A percentile compares a stretch with the other conserved stretches of the same genome.
phyloP scores from a whole-genome alignment of 2,113 vertebrate genomes.

The Holacanthus passer region DNA sequence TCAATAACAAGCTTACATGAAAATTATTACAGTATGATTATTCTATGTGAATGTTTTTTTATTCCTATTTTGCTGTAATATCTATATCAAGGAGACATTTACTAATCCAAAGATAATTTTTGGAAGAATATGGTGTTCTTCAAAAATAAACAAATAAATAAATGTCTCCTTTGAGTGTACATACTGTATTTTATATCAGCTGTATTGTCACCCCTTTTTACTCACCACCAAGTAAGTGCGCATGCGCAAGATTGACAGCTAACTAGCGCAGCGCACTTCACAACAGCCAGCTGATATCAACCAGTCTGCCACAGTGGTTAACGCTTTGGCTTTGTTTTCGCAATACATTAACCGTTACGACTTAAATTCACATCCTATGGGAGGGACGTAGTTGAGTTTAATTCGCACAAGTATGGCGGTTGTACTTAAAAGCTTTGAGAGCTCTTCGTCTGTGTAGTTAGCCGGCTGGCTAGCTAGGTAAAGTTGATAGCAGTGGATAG shows the following conservation, averaged over 20 bases:
- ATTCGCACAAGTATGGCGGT: slow-evolving; percentile 53
- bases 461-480: slow-evolving; percentile 63
- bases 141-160: too few species aligned
- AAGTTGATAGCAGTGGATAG: slow-evolving; percentile 69
- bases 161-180: not conserved
- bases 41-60: not conserved
- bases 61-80: not conserved
- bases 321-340: not conserved
- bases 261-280: slow-evolving; percentile 38
- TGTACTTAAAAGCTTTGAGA: not conserved
- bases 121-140: too few species aligned
- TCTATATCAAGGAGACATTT: too few species aligned
- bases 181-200: not conserved
- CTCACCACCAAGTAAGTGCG: slow-evolving; percentile 9
- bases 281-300: slow-evolving; percentile 58
- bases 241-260: slow-evolving; percentile 74
- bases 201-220: not conserved
- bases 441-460: slow-evolving; percentile 54
- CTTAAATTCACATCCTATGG: too few species aligned
- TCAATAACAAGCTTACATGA: not conserved
- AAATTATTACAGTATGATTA: not conserved
- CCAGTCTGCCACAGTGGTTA: not conserved
- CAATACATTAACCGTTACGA: too few species aligned
- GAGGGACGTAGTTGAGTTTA: fast-evolving
- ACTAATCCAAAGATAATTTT: too few species aligned